Evolutionary conservation across 2,888 invertebrate species (phyloP), one percentile per base, ranked within the genome.

Genomic region (Ptychoptera albimana): DNA sequence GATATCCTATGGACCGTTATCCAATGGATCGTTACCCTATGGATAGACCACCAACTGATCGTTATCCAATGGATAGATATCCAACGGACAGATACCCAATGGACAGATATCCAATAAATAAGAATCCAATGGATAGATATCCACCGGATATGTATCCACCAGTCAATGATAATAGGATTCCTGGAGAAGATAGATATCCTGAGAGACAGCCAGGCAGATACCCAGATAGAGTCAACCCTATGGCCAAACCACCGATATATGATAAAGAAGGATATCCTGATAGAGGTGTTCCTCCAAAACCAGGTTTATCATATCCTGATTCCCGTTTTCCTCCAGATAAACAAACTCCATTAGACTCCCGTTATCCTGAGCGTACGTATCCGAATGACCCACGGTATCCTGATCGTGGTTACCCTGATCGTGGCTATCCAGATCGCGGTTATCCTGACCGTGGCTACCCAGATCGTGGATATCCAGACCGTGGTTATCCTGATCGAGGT

Each of bases 51-150:
- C 60, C 61, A 41, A 48, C 5, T 60, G 60, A 67, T 37, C 70
- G 67, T 50, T 70, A 71, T 13, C 46, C 45, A 45, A 37, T 35
- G n/a, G 51, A 57, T 8, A n/a, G 51, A 32, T 44, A 48, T 23
- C 51, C 48, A 12, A 47, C 48, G 35, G 57, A 57, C 16, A 60
- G 66, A 48, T 68, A 66, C 48, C 67, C 68, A 2, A 52, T 50
- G 8, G 60, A 60, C 42, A 55, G 58, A 43, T 60, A 57, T 50
- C 60, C 61, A 42, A 48, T 6, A 16, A 49, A 6, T 60, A 60
- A 67, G 37, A 69, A 67, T 50, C 70, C 71, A 60, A 61, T 49
- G 8, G 60, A 61, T 44, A 55, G 58, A 42, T 61, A 57, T 50
- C 60, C 62, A 39, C 49, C 8, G 16, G 50, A 8, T 60, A 60